These are phyloP conservation scores for Epizoanthus illoricatus DNA, from an alignment of 92 coral and sea anemone species.

Conservation along the genomic window DNA sequence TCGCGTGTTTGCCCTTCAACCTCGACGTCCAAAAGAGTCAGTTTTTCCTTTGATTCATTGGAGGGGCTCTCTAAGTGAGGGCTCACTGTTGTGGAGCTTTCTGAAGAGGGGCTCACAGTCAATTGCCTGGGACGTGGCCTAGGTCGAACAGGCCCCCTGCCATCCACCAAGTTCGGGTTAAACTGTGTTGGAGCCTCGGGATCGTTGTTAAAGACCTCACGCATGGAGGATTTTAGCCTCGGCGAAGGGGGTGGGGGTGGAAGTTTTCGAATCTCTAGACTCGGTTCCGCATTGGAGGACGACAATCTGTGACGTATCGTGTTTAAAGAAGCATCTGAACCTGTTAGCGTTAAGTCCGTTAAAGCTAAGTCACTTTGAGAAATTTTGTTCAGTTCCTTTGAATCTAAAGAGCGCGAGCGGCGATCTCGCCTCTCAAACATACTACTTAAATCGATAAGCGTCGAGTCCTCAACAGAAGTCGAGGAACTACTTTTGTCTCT, in stretches of 20 bases:
- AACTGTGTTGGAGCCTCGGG: conserved; percentile 41
- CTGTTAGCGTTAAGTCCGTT: conserved; percentile 39
- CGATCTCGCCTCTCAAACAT: conserved; percentile 66
- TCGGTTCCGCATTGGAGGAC: conserved; percentile 53
- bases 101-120: conserved; percentile 61
- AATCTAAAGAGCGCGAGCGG: conserved; percentile 76
- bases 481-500: conserved; percentile 36
- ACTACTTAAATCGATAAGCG: conserved; percentile 62
- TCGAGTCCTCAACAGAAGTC: conserved; percentile 40
- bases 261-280: conserved; percentile 41
- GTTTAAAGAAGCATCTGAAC: conserved; percentile 38
- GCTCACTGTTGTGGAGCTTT: conserved; percentile 33
- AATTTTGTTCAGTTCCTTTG: conserved; percentile 63
- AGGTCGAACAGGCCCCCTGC: conserved; percentile 47
- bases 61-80: conserved; percentile 45
- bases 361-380: conserved; percentile 5
- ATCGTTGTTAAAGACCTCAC: conserved; percentile 55
- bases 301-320: conserved; percentile 50
- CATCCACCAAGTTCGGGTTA: conserved; percentile 38
- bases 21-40: conserved; percentile 73
- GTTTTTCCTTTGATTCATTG: conserved; percentile 49
- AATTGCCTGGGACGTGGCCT: conserved; percentile 66
- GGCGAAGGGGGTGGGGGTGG: conserved; percentile 83
- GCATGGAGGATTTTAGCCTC: conserved; percentile 57
- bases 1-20: conserved; percentile 75